phyloP scores from a whole-genome alignment of 1,140 invertebrate species.

The Wasmannia auropunctata region DNA sequence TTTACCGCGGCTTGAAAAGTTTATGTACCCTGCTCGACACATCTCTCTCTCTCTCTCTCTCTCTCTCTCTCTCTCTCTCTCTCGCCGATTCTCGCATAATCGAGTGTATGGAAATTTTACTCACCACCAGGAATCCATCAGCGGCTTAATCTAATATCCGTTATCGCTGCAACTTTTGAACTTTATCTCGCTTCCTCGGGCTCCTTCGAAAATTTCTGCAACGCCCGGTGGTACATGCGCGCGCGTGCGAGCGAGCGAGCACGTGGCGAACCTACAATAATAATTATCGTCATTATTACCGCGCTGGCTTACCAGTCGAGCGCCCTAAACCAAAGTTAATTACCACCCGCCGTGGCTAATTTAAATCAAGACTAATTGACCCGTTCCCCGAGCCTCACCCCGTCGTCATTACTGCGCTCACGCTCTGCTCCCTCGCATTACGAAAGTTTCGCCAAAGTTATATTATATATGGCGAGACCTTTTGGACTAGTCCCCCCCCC shows the following conservation, averaged over 20 bases:
- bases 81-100: not conserved
- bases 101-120: conserved; percentile 5
- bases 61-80: no score
- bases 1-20: not conserved
- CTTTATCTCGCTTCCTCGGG: conserved; percentile 1
- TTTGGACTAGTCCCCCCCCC: not conserved
- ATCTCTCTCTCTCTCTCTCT: no score
- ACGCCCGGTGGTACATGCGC: conserved; percentile 7
- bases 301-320: conserved; percentile 66
- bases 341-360: conserved; percentile 79
- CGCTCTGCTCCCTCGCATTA: conserved; percentile 70
- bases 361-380: conserved; percentile 84
- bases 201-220: conserved; percentile 20
- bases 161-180: conserved; percentile 31
- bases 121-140: not conserved
- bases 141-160: conserved; percentile 35
- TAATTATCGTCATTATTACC: conserved; percentile 76
- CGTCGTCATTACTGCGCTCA: conserved; percentile 58
- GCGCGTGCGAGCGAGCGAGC: not conserved
- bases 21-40: not conserved
- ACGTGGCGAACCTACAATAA: conserved; percentile 59
- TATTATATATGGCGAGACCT: conserved; percentile 57
- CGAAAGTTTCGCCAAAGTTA: conserved; percentile 79
- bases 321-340: conserved; percentile 80
- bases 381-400: conserved; percentile 47